Percentiles rank a stretch among this genome's conserved stretches.
These are phyloP conservation scores for Spinibarbus caldwelli DNA, from an alignment of 2,797 vertebrate species.

Conservation along the genomic window DNA sequence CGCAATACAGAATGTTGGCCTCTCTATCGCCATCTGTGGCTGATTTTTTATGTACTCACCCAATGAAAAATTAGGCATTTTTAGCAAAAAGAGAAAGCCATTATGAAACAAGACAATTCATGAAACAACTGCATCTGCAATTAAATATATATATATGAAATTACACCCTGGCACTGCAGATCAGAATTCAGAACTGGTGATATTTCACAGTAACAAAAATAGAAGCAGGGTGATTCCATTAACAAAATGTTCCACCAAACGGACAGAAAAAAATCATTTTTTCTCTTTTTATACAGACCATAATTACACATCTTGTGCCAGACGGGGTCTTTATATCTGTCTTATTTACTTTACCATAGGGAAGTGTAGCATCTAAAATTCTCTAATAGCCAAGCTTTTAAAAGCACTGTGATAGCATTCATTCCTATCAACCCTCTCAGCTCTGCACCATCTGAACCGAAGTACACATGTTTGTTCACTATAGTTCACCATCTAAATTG, in stretches of 20 bases:
- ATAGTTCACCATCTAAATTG: conserved; percentile 33
- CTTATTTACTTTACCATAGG: background rate
- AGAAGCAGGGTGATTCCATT: background rate
- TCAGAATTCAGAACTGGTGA: background rate
- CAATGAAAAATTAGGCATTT: background rate
- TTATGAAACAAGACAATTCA: background rate
- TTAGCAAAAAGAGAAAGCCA: background rate
- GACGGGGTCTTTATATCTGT: background rate
- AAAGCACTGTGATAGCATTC: background rate
- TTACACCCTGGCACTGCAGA: background rate
- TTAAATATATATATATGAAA: background rate
- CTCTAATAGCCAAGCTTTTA: conserved; percentile 5
- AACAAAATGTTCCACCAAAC: background rate
- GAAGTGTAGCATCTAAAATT: background rate
- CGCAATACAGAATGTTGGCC: background rate
- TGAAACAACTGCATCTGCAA: background rate
- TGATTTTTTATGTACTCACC: background rate
- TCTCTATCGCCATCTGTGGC: background rate
- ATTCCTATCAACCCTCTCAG: conserved; percentile 15
- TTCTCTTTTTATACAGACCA: background rate
- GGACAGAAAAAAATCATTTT: too few species aligned
- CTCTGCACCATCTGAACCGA: conserved; percentile 5
- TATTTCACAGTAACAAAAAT: background rate
- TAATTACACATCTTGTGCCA: background rate
- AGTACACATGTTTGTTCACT: conserved; percentile 42